These are phyloP conservation scores for Euzetes globulus DNA, from an alignment of 2,888 invertebrate species.

Conservation along the genomic window DNA sequence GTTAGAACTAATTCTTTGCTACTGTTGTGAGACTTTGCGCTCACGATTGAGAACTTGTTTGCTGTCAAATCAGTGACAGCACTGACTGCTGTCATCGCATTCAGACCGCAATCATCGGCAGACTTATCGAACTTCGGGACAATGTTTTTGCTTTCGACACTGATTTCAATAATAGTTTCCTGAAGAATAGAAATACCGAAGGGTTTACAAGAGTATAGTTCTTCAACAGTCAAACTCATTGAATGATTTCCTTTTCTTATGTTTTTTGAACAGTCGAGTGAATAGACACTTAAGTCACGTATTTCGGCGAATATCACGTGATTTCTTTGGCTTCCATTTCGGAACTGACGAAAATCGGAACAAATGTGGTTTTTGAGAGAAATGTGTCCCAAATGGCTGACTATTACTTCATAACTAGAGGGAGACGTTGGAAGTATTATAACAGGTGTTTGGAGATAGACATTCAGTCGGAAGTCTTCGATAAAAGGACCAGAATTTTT, in stretches of 20 bases:
- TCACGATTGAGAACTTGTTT: neutral
- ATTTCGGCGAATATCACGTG: constrained; percentile 57
- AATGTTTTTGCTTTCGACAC: constrained; percentile 52
- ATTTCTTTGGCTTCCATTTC: constrained; percentile 14
- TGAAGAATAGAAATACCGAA: constrained; percentile 76
- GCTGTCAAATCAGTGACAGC: neutral
- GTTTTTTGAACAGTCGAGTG: constrained; percentile 57
- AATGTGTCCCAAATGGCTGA: constrained; percentile 86
- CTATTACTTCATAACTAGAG: constrained; percentile 70
- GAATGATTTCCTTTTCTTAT: constrained; percentile 24
- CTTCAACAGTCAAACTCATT: constrained; percentile 55
- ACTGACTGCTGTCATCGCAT: constrained; percentile 11
- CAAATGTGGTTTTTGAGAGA: constrained; percentile 47
- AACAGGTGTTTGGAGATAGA: constrained; percentile 82
- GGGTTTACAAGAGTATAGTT: constrained; percentile 64
- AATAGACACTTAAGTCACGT: constrained; percentile 77
- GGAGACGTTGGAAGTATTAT: constrained; percentile 73
- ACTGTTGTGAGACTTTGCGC: neutral
- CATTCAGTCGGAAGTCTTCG: constrained; percentile 52
- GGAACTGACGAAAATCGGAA: constrained; percentile 5
- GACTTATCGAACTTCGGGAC: neutral
- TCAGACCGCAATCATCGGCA: constrained; percentile 15
- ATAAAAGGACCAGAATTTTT: constrained; percentile 19
- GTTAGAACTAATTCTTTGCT: constrained; percentile 33
- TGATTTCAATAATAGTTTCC: constrained; percentile 72